A percentile compares a stretch with the other conserved stretches of the same genome.
These are phyloP conservation scores for Steatornis caripensis DNA, from an alignment of 2,113 vertebrate genomes.

Conservation along the genomic window DNA sequence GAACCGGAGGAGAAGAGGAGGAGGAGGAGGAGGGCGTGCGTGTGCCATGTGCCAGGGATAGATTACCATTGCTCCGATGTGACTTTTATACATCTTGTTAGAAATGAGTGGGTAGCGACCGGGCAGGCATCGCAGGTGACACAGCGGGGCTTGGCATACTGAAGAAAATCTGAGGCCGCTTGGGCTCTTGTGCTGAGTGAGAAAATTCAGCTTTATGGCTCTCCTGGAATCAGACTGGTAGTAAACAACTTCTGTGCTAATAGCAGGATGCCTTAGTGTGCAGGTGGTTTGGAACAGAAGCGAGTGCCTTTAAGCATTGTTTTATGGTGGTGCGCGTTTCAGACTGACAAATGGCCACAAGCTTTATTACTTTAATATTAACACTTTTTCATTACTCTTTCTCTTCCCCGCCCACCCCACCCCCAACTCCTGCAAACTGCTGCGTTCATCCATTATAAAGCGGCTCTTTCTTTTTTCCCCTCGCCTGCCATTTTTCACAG, in stretches of 20 bases:
- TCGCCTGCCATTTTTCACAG: not conserved
- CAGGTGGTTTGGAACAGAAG: constrained; percentile 49
- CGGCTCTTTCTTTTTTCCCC: not conserved
- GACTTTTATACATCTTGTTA: not conserved
- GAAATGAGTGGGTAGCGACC: not conserved
- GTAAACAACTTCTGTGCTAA: constrained; percentile 59
- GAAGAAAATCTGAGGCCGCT: not conserved
- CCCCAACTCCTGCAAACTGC: not conserved
- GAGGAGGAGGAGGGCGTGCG: not conserved
- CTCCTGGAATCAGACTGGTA: constrained; percentile 10
- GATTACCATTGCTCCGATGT: not conserved
- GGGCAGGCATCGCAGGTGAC: not conserved
- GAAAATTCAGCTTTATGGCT: not conserved
- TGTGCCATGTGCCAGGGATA: not conserved
- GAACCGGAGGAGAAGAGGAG: not conserved
- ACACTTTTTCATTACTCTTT: not conserved
- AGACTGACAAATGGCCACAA: constrained; percentile 41
- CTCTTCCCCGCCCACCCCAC: too few relatives aligned
- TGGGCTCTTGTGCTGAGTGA: not conserved
- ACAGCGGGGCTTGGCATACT: not conserved
- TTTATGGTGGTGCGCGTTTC: not conserved
- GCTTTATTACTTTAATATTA: constrained; percentile 48
- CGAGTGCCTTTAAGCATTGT: constrained; percentile 38
- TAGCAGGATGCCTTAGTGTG: constrained; percentile 30
- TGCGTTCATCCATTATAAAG: constrained; percentile 7